Evolutionary conservation across 2,113 vertebrate genomes (phyloP), one percentile per base, ranked within the genome.

Genomic region (Sturnus vulgaris): DNA sequence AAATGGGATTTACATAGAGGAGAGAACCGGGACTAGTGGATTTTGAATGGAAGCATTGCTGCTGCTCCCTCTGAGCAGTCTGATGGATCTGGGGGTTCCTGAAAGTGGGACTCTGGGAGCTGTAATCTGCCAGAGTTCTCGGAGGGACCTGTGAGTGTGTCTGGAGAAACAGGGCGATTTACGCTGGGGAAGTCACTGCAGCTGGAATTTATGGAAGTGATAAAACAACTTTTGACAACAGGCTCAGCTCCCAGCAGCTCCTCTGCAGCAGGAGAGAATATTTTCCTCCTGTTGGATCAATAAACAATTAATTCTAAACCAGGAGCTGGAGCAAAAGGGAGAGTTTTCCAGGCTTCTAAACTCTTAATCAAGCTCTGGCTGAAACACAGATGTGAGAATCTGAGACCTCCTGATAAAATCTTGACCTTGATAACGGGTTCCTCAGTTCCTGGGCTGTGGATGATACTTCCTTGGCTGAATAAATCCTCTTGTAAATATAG

Each of bases 291-390:
- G 92, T 86, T 2, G 89, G 94, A 95, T 97, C 91, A 35, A 97
- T 97, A 96, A 95, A 94, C 96, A 97, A 96, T 96, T 95, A 96
- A 95, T 96, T 76, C 84, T 39, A 64, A 78, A 81, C 88, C 86
- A 90, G 88, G 84, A 95, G 91, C 56, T 16, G 6, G 72, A 90
- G 92, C 77, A 84, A 90, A 90, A 88, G 69, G 82, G 88, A 91
- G 90, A 90, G 64, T 92, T 95, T 93, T 95, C 86, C 89, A 70
- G 91, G 82, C 93, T 82, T 82, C 96, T 84, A 23, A 92, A 95
- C 95, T 93, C 91, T 91, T 89, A 89, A 91, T 96, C 89, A 92
- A 88, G 83, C 83, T 47, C 39, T 60, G 80, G 80, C 80, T 95
- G 57, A 93, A 83, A 77, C 80, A 59, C 24, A 81, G 91, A 71